Evolutionary conservation across 2,113 vertebrate species (phyloP), one percentile per base, ranked within the genome.

Genomic region (Seriola rivoliana): DNA sequence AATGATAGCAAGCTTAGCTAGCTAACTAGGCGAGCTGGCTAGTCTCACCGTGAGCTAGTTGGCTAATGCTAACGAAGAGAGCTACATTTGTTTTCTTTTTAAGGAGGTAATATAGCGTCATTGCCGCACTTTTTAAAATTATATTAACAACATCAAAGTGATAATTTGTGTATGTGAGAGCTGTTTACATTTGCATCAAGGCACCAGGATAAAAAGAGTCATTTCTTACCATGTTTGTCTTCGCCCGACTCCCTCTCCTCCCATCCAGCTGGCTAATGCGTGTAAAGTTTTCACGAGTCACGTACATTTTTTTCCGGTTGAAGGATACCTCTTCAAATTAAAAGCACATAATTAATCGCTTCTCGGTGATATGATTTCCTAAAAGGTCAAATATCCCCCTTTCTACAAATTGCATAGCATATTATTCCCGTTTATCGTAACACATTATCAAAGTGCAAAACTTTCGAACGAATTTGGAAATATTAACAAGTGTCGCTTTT

Each of bases 171-270:
- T 34, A 16, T 34, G 19, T 8, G 10, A 48, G 1, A 5, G 9
- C 17, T 40, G 50, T 29, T 52, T 59, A 11, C 32, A 36, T 66
- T 52, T 55, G 3, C 9, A 50, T 19, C 21, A 3, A 4, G 10
- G 17, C 19, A 76, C 2, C 13, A 40, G 7, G 19, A 16, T 19
- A 46, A 58, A 55, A 82, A 55, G 23, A 71, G 16, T 58, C 12
- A 57, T 82, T 82, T 90, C 90, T 94, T 80, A 95, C 95, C 95
- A 96, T 96, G 93, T 95, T 96, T 95, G 94, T 95, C 91, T 95
- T 88, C 82, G 90, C 91, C 89, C 80, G 93, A 89, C 93, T 93
- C 89, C 86, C 89, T 92, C 90, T 94, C 82, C 94, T 93, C 93
- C 95, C 94, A 95, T 93, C 84, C 89, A 93, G 91, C 94, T 95